Percentiles rank a stretch among this genome's conserved stretches.
Conservation (phyloP, 2,888 invertebrate species). For the Acleris sparsana region DNA sequence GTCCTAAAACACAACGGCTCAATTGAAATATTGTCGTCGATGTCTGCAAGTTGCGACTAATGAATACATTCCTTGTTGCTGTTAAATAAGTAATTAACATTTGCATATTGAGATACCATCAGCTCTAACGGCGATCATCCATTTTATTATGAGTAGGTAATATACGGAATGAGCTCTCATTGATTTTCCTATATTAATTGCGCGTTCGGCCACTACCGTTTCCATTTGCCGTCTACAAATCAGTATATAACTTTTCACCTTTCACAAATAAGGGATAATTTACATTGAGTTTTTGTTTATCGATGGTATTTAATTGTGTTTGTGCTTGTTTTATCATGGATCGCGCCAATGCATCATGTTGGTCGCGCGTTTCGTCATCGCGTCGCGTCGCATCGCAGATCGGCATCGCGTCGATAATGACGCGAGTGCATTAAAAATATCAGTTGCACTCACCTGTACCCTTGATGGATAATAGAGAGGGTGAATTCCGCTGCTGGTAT, state of each 20-base stretch:
- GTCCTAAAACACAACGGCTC: too few relatives aligned
- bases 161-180: slow-evolving; percentile 75
- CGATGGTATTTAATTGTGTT: slow-evolving; percentile 45
- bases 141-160: slow-evolving; percentile 64
- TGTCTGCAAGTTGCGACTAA: too few relatives aligned
- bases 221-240: slow-evolving; percentile 27
- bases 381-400: slow-evolving; percentile 52
- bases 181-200: slow-evolving; percentile 76
- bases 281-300: slow-evolving; percentile 39
- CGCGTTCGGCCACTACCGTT: slow-evolving; percentile 52
- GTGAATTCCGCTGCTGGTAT: background rate
- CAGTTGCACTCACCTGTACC: slow-evolving; percentile 52
- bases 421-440: slow-evolving; percentile 61
- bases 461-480: slow-evolving; percentile 35
- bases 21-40: too few relatives aligned
- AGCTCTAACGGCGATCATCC: slow-evolving; percentile 61
- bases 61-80: too few relatives aligned
- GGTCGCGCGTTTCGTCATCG: slow-evolving; percentile 74
- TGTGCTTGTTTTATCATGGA: slow-evolving; percentile 61
- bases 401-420: slow-evolving; percentile 66
- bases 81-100: slow-evolving; percentile 15
- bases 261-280: slow-evolving; percentile 38
- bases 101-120: slow-evolving; percentile 50
- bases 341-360: slow-evolving; percentile 79
- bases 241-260: slow-evolving; percentile 36